A percentile compares a stretch with the other conserved stretches of the same genome.
Conservation (phyloP, 2,888 invertebrate genomes). For the Oscheius sp. region DNA sequence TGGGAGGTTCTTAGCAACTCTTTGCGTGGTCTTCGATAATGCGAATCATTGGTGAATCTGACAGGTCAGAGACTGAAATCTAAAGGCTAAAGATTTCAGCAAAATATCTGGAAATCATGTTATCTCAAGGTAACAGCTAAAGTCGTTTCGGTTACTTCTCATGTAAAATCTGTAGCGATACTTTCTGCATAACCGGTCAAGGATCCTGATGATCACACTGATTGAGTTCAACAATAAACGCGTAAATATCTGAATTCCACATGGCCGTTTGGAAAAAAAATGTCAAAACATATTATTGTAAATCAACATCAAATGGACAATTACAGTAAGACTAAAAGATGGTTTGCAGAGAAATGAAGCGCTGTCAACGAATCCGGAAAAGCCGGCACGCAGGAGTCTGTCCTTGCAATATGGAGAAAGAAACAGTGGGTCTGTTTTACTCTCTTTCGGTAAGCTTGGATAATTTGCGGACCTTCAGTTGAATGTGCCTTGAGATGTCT, state of each 20-base stretch:
- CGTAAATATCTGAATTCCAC: neutral
- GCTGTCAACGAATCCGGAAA: too few species aligned
- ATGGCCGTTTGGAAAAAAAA: neutral
- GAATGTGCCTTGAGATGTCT: too few species aligned
- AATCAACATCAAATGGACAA: neutral
- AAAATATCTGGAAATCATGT: neutral
- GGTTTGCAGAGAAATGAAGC: too few species aligned
- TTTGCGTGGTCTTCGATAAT: neutral
- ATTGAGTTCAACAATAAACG: neutral
- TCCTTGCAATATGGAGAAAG: too few species aligned
- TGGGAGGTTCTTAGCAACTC: neutral
- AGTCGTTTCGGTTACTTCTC: too few species aligned
- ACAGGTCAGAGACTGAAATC: constrained; percentile 3
- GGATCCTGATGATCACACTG: neutral
- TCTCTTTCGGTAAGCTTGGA: too few species aligned
- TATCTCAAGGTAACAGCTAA: neutral
- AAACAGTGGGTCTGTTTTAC: too few species aligned
- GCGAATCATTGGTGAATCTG: neutral
- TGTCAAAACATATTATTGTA: neutral
- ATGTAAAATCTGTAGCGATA: too few species aligned
- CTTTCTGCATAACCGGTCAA: neutral
- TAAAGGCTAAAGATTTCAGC: neutral
- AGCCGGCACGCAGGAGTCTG: too few species aligned
- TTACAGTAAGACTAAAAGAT: too few species aligned
- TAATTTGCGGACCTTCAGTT: too few species aligned